These are phyloP conservation scores for Ptychochromis oligacanthus DNA, from an alignment of 2,113 vertebrate species.

Conservation along the genomic window DNA sequence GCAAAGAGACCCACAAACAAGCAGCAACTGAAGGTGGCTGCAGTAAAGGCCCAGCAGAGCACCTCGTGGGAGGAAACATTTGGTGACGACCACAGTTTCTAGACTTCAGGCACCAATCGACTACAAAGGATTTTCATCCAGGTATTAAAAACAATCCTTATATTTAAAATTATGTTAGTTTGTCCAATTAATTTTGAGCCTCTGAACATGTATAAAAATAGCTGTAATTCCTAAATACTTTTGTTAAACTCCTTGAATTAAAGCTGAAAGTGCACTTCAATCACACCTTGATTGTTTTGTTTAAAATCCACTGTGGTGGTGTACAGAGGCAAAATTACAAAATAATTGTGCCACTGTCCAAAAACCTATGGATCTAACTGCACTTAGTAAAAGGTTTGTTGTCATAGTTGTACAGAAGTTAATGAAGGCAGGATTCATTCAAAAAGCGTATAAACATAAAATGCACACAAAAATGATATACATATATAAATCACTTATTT, in stretches of 20 bases:
- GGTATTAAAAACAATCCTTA: neutral
- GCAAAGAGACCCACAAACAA: neutral
- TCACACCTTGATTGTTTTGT: neutral
- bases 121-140: neutral
- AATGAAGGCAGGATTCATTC: neutral
- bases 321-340: neutral
- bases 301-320: neutral
- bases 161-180: neutral
- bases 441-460: neutral
- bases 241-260: neutral
- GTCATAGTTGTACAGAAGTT: too few species aligned
- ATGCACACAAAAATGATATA: too few species aligned
- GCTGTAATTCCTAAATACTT: neutral
- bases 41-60: fast-evolving
- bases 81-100: neutral
- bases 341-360: too few species aligned
- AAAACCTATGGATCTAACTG: too few species aligned
- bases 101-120: neutral
- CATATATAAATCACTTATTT: neutral
- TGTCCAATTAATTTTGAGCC: neutral
- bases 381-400: too few species aligned
- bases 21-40: neutral
- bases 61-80: neutral
- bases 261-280: neutral
- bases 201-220: neutral